These are phyloP conservation scores for Athalia circularis DNA, from an alignment of 2,888 invertebrate species.

Conservation along the genomic window DNA sequence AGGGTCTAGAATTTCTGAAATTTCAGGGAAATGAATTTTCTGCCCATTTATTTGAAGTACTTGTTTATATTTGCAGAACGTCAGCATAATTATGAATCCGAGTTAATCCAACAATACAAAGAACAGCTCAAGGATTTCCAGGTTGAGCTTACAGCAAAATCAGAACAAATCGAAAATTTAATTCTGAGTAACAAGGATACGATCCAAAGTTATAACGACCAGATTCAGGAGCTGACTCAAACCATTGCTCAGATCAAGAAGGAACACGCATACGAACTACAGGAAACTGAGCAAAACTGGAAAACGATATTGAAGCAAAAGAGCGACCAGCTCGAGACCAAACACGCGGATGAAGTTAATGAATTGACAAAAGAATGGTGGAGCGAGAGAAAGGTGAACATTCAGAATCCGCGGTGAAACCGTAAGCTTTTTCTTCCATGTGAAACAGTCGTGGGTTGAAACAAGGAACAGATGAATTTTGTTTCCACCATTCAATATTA, in stretches of 20 bases:
- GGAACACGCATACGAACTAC: conserved; percentile 65
- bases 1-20: not conserved
- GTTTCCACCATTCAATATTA: not conserved
- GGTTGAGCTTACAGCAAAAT: conserved; percentile 68
- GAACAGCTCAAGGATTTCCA: conserved; percentile 70
- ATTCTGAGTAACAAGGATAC: conserved; percentile 62
- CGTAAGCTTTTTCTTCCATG: too few species aligned
- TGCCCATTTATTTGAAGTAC: not conserved
- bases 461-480: not conserved
- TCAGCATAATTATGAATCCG: conserved; percentile 69
- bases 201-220: conserved; percentile 59
- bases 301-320: conserved; percentile 64
- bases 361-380: conserved; percentile 72
- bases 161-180: conserved; percentile 67
- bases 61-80: conserved; percentile 59
- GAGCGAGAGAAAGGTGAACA: conserved; percentile 69
- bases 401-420: too few species aligned
- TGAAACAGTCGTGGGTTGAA: too few species aligned
- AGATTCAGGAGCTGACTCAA: conserved; percentile 60
- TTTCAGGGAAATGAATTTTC: not conserved
- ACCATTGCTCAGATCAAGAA: conserved; percentile 60
- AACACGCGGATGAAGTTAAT: conserved; percentile 66
- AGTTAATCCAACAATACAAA: conserved; percentile 68
- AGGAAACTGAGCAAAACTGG: conserved; percentile 70
- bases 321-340: conserved; percentile 62